Base-by-base conservation (phyloP, 2,113 vertebrate genomes). In the Acanthisitta chloris region DNA sequence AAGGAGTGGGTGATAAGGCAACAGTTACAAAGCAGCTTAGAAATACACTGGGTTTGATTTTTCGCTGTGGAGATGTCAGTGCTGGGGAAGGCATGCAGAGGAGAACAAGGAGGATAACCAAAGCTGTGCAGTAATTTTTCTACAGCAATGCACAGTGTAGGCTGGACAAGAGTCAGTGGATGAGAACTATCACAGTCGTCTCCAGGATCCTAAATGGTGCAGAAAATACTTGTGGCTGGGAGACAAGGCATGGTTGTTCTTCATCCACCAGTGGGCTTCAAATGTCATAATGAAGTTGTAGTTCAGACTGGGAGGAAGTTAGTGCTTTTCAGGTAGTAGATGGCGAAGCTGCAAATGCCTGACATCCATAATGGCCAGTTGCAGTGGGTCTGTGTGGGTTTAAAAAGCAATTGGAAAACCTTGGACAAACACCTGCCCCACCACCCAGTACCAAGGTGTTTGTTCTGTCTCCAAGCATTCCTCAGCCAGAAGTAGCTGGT, bases 111-210 rank as follows among this genome's bases (percentile, higher is more conserved):
- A 55, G 16, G 12, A n/a, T 65, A 43, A 70, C 8, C 17, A 57
- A 51, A 86, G 28, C 38, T 46, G 15, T 46, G 16, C 26, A 57
- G 14, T 55, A 45, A 8, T 40, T 79, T 74, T 28, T 59, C 12
- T 74, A 3, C 9, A 43, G 61, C 8, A 76, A 52, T 71, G n/a
- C 8, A 13, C 13, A 38, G 13, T 31, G 29, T n/a, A 16, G 9
- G 20, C 17, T 72, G 43, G 31, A 58, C 23, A 38, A 14, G 15
- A 69, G 26, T 36, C 36, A 61, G 25, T 15, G 19, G 55, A 61
- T 19, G 29, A 65, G 42, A 86, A 31, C 17, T 19, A 14, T 67
- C 1, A 4, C 0, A 5, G 13, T 31, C 7, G 21, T 45, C 36
- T 61, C 13, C 10, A 43, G 55, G 31, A 62, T 83, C 6, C 14